Evolutionary conservation across 2,797 vertebrate species (phyloP), one percentile per base, ranked within the genome.

Genomic region (Notamacropus eugenii): DNA sequence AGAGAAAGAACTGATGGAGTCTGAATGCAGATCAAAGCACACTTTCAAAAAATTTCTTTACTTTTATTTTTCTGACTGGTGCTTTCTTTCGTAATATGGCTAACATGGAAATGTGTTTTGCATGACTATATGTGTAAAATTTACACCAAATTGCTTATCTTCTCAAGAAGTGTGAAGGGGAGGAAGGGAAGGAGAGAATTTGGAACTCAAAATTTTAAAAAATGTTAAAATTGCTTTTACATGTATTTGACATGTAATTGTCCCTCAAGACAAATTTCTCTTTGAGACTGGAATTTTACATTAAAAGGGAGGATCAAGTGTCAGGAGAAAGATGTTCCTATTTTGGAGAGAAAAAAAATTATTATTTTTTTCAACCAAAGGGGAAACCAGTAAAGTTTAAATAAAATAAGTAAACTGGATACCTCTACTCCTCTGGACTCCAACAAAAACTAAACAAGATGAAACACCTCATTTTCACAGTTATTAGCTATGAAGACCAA

Each of bases 371-470:
- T 97, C 24, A 97, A 54, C 28, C 31, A 16, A 56, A 40, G 93
- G 94, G 67, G 55, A 94, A 95, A 54, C 93, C 93, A 74, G 31
- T 40, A 28, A 55, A 91, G 67, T 96, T 93, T 95, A 14, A 55
- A 59, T 96, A 55, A 93, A 50, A 40, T 28, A 94, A 94, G 93
- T 57, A 93, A 95, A 94, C 90, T 91, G 29, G 91, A 56, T 74
- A 74, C 54, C 14, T 62, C 46, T 11, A 90, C 10, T 96, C 56
- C 92, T 93, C 55, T 74, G 3, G 0, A 74, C 24, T 74, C 22
- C 82, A 34, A 55, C 3, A 46, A 90, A 58, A 91, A 87, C 58
- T 40, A 22, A 74, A 40, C 16, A n/a, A 74, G 62, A 74, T 74
- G 34, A 74, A 74, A 74, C 34, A 40, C n/a, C 16, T n/a, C 16